These are phyloP conservation scores for Macquaria australasica DNA, from an alignment of 2,113 vertebrate species.

Conservation along the genomic window DNA sequence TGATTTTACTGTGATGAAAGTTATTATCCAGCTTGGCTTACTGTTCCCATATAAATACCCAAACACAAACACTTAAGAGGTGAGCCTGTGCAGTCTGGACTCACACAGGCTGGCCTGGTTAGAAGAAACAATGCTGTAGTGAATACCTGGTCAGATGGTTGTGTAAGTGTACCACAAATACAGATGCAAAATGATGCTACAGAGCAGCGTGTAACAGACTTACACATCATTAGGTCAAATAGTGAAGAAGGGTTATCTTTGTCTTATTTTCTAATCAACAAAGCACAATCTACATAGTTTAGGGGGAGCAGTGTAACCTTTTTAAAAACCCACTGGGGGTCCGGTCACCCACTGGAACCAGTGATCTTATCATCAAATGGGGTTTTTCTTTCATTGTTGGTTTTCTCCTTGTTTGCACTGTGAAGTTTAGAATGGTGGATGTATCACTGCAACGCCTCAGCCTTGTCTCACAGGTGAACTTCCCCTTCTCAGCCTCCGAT, in stretches of 20 bases:
- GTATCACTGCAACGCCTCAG: slow-evolving; percentile 73
- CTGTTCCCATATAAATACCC: slow-evolving; percentile 56
- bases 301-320: slow-evolving; percentile 77
- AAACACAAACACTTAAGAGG: slow-evolving; percentile 6
- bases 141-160: slow-evolving; percentile 54
- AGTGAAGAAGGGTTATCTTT: slow-evolving; percentile 75
- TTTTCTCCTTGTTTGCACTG: slow-evolving; percentile 85
- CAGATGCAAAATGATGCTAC: slow-evolving; percentile 60
- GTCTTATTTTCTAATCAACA: slow-evolving; percentile 86
- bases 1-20: slow-evolving; percentile 77
- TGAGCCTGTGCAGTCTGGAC: slow-evolving; percentile 58
- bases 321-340: slow-evolving; percentile 70
- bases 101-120: slow-evolving; percentile 69
- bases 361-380: slow-evolving; percentile 79
- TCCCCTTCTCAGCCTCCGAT: slow-evolving; percentile 53
- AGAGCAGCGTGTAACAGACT: slow-evolving; percentile 68
- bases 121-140: slow-evolving; percentile 52
- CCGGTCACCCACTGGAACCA: slow-evolving; percentile 59
- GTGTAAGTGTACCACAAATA: slow-evolving; percentile 74
- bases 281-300: slow-evolving; percentile 86
- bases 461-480: slow-evolving; percentile 65
- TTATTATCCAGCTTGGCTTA: slow-evolving; percentile 52
- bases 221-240: slow-evolving; percentile 78
- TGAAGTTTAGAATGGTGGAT: slow-evolving; percentile 83
- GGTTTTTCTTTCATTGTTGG: slow-evolving; percentile 75